Evolutionary conservation across 1,140 invertebrate genomes (phyloP).

Genomic region (Heliothis subflexa): DNA sequence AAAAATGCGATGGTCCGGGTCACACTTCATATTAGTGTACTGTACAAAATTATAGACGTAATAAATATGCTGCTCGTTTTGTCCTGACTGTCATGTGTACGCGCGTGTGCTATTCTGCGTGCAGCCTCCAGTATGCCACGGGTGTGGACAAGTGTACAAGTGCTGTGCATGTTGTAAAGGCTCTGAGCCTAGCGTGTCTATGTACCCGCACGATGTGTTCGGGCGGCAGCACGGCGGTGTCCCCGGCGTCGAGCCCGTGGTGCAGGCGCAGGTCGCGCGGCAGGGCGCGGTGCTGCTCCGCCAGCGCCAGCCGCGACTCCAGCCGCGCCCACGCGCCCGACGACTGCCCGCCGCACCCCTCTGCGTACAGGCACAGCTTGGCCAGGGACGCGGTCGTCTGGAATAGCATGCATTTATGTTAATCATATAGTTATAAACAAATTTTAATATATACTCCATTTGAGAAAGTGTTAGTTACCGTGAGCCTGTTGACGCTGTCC

Average conservation of each 20-base stretch:
- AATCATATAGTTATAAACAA: neutral
- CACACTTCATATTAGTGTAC: too few relatives aligned
- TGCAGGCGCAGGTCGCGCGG: slow-evolving; percentile 65
- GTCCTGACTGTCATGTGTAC: too few relatives aligned
- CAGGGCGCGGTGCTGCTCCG: slow-evolving; percentile 72
- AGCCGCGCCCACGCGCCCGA: slow-evolving; percentile 53
- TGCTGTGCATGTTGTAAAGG: too few relatives aligned
- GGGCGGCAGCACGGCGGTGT: slow-evolving; percentile 63
- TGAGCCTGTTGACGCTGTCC: slow-evolving; percentile 89
- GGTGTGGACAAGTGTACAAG: too few relatives aligned
- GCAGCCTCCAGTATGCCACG: too few relatives aligned
- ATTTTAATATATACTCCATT: neutral
- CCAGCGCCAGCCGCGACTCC: slow-evolving; percentile 66
- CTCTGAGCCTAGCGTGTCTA: too few relatives aligned
- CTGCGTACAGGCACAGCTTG: slow-evolving; percentile 87
- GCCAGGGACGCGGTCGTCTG: slow-evolving; percentile 90
- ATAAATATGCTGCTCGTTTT: too few relatives aligned
- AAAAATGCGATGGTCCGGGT: too few relatives aligned
- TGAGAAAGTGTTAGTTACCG: neutral
- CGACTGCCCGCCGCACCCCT: slow-evolving; percentile 43
- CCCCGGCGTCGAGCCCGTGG: slow-evolving; percentile 61
- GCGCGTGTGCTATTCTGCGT: too few relatives aligned
- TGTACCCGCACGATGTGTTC: slow-evolving; percentile 75
- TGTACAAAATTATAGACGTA: too few relatives aligned
- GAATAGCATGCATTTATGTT: neutral